Percentiles rank a stretch among this genome's conserved stretches.
These are phyloP conservation scores for Sitta europaea DNA, from an alignment of 2,113 vertebrate genomes.

Conservation along the genomic window DNA sequence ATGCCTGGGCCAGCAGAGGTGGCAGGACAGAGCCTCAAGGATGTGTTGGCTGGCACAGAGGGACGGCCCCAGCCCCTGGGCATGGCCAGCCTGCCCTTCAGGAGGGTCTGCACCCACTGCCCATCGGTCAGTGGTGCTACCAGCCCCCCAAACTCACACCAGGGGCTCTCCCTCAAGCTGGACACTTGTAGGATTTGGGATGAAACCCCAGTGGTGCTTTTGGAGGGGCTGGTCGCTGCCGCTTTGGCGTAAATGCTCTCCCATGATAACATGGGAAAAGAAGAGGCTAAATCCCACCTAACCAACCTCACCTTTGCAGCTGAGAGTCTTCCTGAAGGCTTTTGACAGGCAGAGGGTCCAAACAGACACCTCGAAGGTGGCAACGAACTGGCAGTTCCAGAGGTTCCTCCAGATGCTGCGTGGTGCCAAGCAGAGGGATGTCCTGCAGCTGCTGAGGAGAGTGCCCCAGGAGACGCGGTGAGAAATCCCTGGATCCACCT, in stretches of 20 bases:
- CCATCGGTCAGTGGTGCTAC: not conserved
- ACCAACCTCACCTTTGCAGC: conserved; percentile 3
- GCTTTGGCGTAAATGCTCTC: not conserved
- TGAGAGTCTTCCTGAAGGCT: conserved; percentile 51
- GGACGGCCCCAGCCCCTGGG: not conserved
- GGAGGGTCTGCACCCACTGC: conserved; percentile 28
- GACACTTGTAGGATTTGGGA: not conserved
- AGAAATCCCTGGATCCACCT: not conserved
- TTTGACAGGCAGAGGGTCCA: not conserved
- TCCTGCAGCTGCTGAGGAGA: conserved; percentile 55
- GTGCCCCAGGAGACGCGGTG: not conserved
- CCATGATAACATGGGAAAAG: not conserved
- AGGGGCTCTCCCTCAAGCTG: not conserved
- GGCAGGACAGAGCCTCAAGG: not conserved
- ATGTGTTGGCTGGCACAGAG: not conserved
- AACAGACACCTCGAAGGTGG: not conserved
- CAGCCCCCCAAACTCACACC: fast-evolving
- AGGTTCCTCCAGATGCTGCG: conserved; percentile 52
- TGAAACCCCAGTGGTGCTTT: not conserved
- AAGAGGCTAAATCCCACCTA: not conserved
- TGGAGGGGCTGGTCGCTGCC: not conserved
- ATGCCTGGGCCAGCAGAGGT: not conserved
- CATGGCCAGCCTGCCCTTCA: conserved; percentile 22
- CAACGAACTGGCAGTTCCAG: conserved; percentile 12
- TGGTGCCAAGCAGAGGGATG: conserved; percentile 37